Base-by-base conservation (phyloP, 1,140 invertebrate species). In the Brachionus manjavacas region DNA sequence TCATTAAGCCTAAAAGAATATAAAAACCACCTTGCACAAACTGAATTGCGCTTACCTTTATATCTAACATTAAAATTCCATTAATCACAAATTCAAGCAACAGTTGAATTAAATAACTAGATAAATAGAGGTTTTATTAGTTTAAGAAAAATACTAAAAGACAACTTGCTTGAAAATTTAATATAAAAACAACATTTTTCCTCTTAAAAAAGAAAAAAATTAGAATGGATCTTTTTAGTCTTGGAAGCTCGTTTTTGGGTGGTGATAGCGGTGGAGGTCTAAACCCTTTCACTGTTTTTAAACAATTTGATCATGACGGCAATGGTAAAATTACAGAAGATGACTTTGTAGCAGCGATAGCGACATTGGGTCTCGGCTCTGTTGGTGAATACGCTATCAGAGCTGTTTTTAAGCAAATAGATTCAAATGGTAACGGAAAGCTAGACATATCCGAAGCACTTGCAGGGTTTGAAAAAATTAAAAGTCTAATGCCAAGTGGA, bases 301-400 rank as follows among this genome's bases (percentile, higher is more conserved):
- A 81, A 64, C 79, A 81, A 43, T 68, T 81, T 4, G 79, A 81
- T 35, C 49, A 43, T 39, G 41, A 81, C 39, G 64, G 64, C 1
- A 43, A 81, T 46, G 79, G 79, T 14, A 60, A 81, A 35, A 81
- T 81, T 4, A 81, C 79, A 64, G 79, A 81, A 70, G 60, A 83
- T 52, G 81, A 83, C 43, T 83, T 70, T 28, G 81, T 83, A 1
- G 41, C 28, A 0, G 64, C 28, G 2, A 23, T 70, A 23, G 39
- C 16, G 0, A 35, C 66, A 9, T 46, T 35, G 4, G 60, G 60
- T 35, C 64, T 68, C 0, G 79, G 79, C 2, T 64, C 49, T 6
- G 64, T 46, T 20, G 79, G 79, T 9, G 79, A 64, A 23, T 28
- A 64, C 23, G 64, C 64, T 9, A 39, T 68, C 7, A 23, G 79